Evolutionary conservation across 2,113 vertebrate genomes (phyloP).

Genomic region (Oryzias melastigma): DNA sequence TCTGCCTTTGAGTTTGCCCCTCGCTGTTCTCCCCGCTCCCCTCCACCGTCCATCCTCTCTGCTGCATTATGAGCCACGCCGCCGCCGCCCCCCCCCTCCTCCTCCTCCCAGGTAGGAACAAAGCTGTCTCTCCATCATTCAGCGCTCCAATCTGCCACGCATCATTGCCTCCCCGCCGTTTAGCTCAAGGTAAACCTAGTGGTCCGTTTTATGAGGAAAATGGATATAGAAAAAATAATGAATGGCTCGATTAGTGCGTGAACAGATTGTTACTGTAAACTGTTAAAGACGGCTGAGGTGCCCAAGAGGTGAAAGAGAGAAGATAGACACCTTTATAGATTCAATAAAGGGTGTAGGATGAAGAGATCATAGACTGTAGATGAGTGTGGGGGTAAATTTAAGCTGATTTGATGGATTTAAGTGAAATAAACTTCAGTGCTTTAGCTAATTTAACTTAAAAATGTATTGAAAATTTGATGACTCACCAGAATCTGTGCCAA

Average conservation of each 20-base stretch:
- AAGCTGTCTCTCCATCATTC: constrained; percentile 27
- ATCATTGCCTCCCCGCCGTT: constrained; percentile 37
- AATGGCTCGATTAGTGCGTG: constrained; percentile 10
- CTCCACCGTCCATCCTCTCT: not conserved
- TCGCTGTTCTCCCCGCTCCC: not conserved
- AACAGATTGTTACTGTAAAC: not conserved
- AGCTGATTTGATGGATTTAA: no score
- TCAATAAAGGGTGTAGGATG: no score
- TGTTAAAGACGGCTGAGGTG: not conserved
- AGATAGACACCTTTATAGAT: not conserved
- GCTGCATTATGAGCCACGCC: constrained; percentile 6
- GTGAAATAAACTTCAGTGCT: no score
- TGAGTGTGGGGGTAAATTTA: no score
- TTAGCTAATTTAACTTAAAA: no score
- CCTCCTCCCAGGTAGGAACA: constrained; percentile 1
- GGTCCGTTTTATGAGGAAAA: constrained; percentile 21
- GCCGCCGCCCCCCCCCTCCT: not conserved
- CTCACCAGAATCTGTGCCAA: no score
- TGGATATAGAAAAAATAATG: constrained; percentile 6
- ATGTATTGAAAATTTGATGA: no score
- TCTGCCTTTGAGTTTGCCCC: not conserved
- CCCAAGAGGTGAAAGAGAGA: not conserved
- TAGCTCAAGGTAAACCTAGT: constrained; percentile 54
- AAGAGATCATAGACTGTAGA: no score
- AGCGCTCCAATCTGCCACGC: constrained; percentile 34